Percentiles rank a stretch among this genome's conserved stretches.
Conservation (phyloP, 2,888 invertebrate species). For the Campoplex nolae region DNA sequence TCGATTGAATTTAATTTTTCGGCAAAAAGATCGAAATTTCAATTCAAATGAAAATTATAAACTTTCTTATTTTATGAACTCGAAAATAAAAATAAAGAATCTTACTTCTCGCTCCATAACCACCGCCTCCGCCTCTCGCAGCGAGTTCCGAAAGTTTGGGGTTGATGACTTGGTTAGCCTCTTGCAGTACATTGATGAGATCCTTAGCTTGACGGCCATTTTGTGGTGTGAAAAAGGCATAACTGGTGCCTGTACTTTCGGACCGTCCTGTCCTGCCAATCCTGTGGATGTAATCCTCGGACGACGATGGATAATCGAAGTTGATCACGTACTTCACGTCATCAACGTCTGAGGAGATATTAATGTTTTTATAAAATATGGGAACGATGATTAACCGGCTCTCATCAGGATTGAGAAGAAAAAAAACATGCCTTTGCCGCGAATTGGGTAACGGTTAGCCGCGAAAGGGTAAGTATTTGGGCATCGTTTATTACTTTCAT, state of each 20-base stretch:
- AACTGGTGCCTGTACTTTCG: conserved; percentile 95
- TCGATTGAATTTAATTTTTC: too few relatives aligned
- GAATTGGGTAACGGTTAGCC: conserved; percentile 62
- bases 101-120: conserved; percentile 85
- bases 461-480: conserved; percentile 47
- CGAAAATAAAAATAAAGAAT: conserved; percentile 9
- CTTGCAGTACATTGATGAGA: conserved; percentile 93
- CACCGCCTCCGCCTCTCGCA: conserved; percentile 87
- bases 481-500: neutral
- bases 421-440: conserved; percentile 61
- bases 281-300: conserved; percentile 98
- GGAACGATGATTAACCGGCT: neutral
- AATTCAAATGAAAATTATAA: too few relatives aligned
- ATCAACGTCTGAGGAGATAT: conserved; percentile 92
- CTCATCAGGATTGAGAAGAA: neutral
- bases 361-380: conserved; percentile 66
- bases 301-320: conserved; percentile 97
- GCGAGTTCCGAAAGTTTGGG: conserved; percentile 94
- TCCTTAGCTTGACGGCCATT: conserved; percentile 96
- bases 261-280: conserved; percentile 97
- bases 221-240: conserved; percentile 96
- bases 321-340: conserved; percentile 98
- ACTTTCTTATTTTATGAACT: neutral
- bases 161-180: conserved; percentile 94
- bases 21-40: too few relatives aligned